phyloP scores from a whole-genome alignment of 2,888 invertebrate species.

The Caenorhabditis sp. region DNA sequence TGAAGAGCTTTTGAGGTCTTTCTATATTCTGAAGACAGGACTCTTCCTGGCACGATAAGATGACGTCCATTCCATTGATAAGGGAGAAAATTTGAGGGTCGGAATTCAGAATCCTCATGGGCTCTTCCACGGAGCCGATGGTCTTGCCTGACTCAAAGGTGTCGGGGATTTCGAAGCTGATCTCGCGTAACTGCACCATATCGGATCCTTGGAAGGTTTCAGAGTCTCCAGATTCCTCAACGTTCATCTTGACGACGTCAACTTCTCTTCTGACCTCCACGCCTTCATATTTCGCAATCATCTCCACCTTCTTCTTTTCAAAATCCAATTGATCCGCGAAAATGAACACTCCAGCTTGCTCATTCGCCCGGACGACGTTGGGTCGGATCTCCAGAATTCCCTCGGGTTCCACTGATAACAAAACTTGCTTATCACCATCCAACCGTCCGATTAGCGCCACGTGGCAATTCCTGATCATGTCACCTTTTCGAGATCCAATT shows the following conservation, averaged over 20 bases:
- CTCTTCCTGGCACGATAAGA: conserved; percentile 66
- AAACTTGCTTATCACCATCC: not conserved
- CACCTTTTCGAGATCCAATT: conserved; percentile 9
- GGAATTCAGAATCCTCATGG: conserved; percentile 43
- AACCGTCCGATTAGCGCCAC: conserved; percentile 6
- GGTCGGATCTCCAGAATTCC: conserved; percentile 42
- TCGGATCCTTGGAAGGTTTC: conserved; percentile 11
- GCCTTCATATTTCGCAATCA: conserved; percentile 25
- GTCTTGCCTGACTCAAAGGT: conserved; percentile 40
- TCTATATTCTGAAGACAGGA: conserved; percentile 54
- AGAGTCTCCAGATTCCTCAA: no score
- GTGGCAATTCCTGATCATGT: conserved; percentile 22
- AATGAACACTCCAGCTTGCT: conserved; percentile 32
- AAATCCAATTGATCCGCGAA: no score
- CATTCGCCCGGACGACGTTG: not conserved
- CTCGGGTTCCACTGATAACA: conserved; percentile 31
- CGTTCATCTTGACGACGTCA: no score
- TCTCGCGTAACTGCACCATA: conserved; percentile 26
- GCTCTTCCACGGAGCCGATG: conserved; percentile 44
- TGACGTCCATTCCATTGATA: conserved; percentile 59
- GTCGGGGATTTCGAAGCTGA: conserved; percentile 35
- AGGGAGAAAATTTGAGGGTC: conserved; percentile 58
- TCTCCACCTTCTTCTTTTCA: conserved; percentile 15
- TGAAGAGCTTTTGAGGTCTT: conserved; percentile 48
- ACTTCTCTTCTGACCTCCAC: conserved; percentile 14